Conservation (phyloP, 2,888 invertebrate species). For the Xanthia icteritia region DNA sequence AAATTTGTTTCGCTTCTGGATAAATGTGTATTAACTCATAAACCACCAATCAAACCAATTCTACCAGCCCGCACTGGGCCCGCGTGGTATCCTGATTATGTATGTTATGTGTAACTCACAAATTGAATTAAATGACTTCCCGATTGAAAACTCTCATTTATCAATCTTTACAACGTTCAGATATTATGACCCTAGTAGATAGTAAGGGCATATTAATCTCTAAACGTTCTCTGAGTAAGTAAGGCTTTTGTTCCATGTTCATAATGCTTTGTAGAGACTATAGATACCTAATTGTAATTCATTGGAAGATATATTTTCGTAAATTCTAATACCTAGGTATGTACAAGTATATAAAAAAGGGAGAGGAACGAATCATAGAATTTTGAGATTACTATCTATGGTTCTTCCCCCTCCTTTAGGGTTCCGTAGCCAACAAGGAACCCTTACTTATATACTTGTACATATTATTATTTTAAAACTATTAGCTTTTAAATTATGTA, state of each 20-base stretch:
- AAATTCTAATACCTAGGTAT: no score
- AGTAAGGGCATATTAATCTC: neutral
- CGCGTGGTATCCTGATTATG: no score
- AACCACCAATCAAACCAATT: no score
- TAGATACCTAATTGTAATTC: neutral
- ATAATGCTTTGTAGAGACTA: constrained; percentile 1
- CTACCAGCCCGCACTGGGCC: no score
- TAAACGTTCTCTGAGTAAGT: neutral
- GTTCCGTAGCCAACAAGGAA: no score
- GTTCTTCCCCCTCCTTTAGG: no score
- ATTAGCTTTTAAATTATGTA: no score
- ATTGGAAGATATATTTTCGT: neutral
- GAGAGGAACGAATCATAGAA: no score
- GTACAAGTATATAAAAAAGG: no score
- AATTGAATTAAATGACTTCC: neutral
- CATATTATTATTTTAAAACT: no score
- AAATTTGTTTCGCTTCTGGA: neutral
- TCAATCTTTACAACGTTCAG: neutral
- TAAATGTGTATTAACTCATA: neutral
- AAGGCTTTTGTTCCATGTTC: neutral
- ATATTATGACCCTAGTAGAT: neutral
- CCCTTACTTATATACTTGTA: no score
- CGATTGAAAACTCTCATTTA: neutral
- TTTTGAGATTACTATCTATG: no score
- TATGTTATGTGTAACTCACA: neutral